These are phyloP conservation scores for Thalassoma bifasciatum DNA, from an alignment of 2,113 vertebrate genomes.

Conservation along the genomic window DNA sequence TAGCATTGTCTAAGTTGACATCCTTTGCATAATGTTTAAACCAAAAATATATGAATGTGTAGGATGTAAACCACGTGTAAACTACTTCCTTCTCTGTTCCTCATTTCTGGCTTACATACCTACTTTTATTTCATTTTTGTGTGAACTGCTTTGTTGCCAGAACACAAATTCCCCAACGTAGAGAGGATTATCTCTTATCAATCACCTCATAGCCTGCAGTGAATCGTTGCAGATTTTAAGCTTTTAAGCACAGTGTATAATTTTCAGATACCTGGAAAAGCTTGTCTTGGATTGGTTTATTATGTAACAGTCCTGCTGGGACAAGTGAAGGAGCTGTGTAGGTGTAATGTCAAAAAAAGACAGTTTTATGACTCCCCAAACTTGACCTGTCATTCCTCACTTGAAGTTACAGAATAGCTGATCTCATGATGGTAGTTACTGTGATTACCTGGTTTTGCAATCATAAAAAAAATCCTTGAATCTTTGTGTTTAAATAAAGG, in stretches of 20 bases:
- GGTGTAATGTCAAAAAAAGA: conserved; percentile 13
- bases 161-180: background rate
- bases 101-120: background rate
- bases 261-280: background rate
- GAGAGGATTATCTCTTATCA: background rate
- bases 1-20: too few species aligned
- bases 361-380: conserved; percentile 17
- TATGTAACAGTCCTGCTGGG: background rate
- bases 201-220: conserved; percentile 1
- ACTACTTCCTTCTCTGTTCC: background rate
- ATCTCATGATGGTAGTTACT: background rate
- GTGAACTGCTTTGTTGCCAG: background rate
- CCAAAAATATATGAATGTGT: too few species aligned
- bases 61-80: background rate
- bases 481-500: background rate
- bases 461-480: background rate
- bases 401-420: conserved; percentile 1
- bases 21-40: too few species aligned
- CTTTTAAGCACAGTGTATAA: background rate
- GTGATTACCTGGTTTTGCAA: background rate
- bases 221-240: background rate
- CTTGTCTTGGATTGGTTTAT: background rate
- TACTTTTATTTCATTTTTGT: background rate
- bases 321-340: background rate
- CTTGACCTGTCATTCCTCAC: background rate